phyloP scores from a whole-genome alignment of 1,140 invertebrate genomes.

The Microplitis demolitor region DNA sequence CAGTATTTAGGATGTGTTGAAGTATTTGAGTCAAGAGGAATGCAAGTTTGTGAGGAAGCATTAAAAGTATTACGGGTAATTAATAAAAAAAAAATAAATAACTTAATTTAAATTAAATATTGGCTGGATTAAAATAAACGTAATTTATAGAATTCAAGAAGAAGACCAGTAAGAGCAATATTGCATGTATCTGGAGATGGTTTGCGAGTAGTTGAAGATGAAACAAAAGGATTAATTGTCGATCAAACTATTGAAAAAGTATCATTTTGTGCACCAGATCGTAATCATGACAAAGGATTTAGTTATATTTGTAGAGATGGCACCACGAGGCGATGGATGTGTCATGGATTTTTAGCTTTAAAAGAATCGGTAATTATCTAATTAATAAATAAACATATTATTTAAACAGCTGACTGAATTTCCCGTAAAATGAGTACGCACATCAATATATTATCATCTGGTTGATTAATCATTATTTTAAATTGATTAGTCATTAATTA shows the following conservation, averaged over 20 bases:
- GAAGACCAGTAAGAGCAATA: conserved; percentile 85
- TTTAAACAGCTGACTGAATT: too few relatives aligned
- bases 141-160: conserved; percentile 77
- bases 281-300: conserved; percentile 97
- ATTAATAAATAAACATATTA: too few relatives aligned
- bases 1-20: conserved; percentile 98
- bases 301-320: conserved; percentile 90
- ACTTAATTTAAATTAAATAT: too few relatives aligned
- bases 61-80: conserved; percentile 87
- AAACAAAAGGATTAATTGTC: conserved; percentile 97
- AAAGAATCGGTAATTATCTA: conserved; percentile 80
- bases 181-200: conserved; percentile 98
- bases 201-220: conserved; percentile 96
- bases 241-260: conserved; percentile 99
- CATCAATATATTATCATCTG: too few relatives aligned
- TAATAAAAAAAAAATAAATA: conserved; percentile 27
- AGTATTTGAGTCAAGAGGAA: conserved; percentile 98
- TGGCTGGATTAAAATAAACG: too few relatives aligned
- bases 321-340: conserved; percentile 95
- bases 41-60: conserved; percentile 99
- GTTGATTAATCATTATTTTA: too few relatives aligned
- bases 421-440: too few relatives aligned
- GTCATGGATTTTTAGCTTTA: conserved; percentile 96
- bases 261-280: conserved; percentile 98
- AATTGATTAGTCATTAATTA: too few relatives aligned